phyloP scores from a whole-genome alignment of 2,797 vertebrate species.

The Rhinoraja longicauda region DNA sequence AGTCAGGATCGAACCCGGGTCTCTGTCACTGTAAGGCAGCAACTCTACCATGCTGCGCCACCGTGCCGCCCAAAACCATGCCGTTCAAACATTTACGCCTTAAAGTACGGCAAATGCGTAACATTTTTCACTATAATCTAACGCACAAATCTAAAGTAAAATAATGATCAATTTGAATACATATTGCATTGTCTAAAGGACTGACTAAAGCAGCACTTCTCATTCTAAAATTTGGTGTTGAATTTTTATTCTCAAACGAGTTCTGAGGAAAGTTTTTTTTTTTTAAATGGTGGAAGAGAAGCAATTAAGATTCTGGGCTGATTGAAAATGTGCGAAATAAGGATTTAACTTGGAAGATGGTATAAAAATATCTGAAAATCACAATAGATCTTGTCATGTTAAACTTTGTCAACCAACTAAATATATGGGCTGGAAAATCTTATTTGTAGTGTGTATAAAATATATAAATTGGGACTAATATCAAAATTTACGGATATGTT shows the following conservation, averaged over 20 bases:
- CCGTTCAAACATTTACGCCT: neutral
- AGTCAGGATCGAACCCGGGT: too few relatives aligned
- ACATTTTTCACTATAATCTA: neutral
- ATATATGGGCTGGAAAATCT: neutral
- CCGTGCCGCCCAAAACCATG: too few relatives aligned
- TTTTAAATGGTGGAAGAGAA: too few relatives aligned
- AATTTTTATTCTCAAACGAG: neutral
- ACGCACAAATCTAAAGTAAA: neutral
- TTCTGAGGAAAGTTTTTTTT: neutral
- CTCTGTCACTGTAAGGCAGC: too few relatives aligned
- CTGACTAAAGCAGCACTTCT: neutral
- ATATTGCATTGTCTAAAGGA: neutral
- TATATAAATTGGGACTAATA: neutral
- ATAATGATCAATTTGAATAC: neutral
- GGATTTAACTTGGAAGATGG: neutral
- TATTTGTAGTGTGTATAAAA: neutral
- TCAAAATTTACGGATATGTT: neutral
- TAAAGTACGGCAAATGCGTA: neutral
- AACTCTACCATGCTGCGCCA: too few relatives aligned
- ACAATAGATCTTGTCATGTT: neutral
- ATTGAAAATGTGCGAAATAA: neutral
- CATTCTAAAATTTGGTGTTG: neutral
- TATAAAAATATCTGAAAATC: neutral
- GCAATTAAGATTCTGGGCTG: too few relatives aligned
- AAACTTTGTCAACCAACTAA: neutral